Percentiles rank a stretch among this genome's conserved stretches.
Evolutionary conservation across 2,888 invertebrate genomes (phyloP).

Genomic region (Scrobipalpa costella): DNA sequence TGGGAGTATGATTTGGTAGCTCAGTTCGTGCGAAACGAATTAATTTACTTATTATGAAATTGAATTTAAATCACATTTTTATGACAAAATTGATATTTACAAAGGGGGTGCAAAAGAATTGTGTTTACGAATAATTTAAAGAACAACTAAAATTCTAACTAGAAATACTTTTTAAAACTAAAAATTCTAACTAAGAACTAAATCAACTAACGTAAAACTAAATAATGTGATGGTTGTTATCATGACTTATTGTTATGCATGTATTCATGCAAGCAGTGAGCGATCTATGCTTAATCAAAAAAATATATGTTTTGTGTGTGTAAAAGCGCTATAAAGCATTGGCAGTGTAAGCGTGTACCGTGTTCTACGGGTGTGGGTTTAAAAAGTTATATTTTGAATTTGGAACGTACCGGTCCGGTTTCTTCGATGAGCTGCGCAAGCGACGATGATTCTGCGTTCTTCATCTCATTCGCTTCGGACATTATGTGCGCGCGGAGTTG

Average conservation of each 20-base stretch:
- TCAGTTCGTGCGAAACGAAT: conserved; percentile 15
- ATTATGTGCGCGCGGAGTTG: conserved; percentile 88
- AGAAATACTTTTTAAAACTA: not conserved
- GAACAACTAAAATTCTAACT: conserved; percentile 6
- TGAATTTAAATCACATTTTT: conserved; percentile 2
- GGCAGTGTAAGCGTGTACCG: conserved; percentile 52
- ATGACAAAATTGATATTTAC: conserved; percentile 23
- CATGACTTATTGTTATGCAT: conserved; percentile 37
- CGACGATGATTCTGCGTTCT: conserved; percentile 74
- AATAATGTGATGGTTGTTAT: conserved; percentile 27
- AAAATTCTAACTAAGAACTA: conserved; percentile 14
- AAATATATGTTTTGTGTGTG: conserved; percentile 28
- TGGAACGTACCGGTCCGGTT: conserved; percentile 67
- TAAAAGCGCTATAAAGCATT: conserved; percentile 43
- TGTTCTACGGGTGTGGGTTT: conserved; percentile 32
- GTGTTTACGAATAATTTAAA: conserved; percentile 12
- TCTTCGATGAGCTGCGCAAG: conserved; percentile 80
- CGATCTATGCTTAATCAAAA: conserved; percentile 32
- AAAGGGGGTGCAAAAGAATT: conserved; percentile 26
- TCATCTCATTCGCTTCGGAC: conserved; percentile 84
- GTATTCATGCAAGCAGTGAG: conserved; percentile 49
- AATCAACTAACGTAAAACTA: conserved; percentile 22
- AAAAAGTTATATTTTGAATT: conserved; percentile 21
- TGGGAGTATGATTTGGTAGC: not conserved
- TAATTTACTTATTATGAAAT: conserved; percentile 2